Evolutionary conservation across 2,888 invertebrate species (phyloP).

Genomic region (Pachliopta kotzebuea): DNA sequence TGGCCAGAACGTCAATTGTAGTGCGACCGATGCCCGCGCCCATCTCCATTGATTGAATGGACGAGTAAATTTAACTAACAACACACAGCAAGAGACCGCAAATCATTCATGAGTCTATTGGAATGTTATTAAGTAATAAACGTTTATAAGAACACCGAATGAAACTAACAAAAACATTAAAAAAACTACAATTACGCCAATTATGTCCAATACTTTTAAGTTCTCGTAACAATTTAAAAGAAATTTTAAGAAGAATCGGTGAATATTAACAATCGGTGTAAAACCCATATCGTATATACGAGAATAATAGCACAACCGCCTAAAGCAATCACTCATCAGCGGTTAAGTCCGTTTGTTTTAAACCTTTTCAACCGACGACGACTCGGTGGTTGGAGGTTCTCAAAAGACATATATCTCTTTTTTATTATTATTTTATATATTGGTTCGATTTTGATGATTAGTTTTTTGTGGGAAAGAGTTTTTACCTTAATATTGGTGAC

Average conservation of each 20-base stretch:
- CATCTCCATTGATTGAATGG: conserved; percentile 73
- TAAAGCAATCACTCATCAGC: no score
- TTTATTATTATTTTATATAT: no score
- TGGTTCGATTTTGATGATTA: no score
- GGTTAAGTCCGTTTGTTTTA: no score
- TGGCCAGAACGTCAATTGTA: conserved; percentile 75
- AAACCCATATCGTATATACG: neutral
- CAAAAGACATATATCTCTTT: no score
- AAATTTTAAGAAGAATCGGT: neutral
- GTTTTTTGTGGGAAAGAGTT: no score
- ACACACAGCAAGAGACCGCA: conserved; percentile 57
- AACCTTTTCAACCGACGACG: no score
- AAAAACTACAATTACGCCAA: neutral
- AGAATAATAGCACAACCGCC: no score
- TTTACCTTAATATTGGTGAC: no score
- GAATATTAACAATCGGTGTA: neutral
- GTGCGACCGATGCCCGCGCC: conserved; percentile 77
- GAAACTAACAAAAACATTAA: neutral
- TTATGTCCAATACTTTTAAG: no score
- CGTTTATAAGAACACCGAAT: neutral
- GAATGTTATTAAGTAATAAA: conserved; percentile 19
- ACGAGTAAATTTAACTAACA: conserved; percentile 69
- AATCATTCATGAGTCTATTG: conserved; percentile 45
- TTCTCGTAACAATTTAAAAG: neutral
- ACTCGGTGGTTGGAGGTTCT: no score